Conservation (phyloP, 1,140 invertebrate species). For the Plectrocnemia conspersa region DNA sequence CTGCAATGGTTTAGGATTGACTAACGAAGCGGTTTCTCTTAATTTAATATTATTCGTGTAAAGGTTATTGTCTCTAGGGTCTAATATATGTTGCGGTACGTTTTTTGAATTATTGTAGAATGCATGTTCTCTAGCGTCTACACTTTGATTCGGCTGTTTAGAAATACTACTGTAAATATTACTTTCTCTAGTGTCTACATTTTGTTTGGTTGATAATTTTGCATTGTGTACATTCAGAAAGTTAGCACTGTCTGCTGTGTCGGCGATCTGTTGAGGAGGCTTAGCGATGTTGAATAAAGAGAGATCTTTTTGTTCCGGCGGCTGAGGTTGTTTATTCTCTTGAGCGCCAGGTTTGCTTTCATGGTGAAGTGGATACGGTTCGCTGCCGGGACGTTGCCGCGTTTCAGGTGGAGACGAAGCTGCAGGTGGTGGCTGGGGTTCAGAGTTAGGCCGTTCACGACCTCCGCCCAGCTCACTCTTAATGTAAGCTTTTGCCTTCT, state of each 20-base stretch:
- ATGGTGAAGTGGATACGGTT: conserved; percentile 8
- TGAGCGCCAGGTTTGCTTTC: not conserved
- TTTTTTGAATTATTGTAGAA: not conserved
- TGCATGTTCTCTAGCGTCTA: not conserved
- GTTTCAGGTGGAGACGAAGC: conserved; percentile 1
- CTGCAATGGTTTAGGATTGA: not conserved
- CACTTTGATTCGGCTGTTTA: not conserved
- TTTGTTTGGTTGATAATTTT: not conserved
- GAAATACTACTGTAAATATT: not conserved
- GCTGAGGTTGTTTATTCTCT: not conserved
- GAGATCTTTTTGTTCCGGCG: not conserved
- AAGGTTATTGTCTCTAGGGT: not conserved
- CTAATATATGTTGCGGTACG: not conserved
- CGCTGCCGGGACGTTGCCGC: conserved; percentile 5
- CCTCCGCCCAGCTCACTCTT: conserved; percentile 53
- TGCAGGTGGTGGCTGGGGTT: conserved; percentile 36
- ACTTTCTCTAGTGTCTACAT: not conserved
- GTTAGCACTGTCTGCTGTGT: not conserved
- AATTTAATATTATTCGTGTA: conserved; percentile 11
- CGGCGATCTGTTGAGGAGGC: not conserved
- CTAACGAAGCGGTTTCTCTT: not conserved
- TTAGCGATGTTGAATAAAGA: not conserved
- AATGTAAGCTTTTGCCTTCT: conserved; percentile 60
- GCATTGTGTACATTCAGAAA: not conserved
- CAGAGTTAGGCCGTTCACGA: conserved; percentile 37